A percentile compares a stretch with the other conserved stretches of the same genome.
These are phyloP conservation scores for Plagodis pulveraria DNA, from an alignment of 2,888 invertebrate genomes.

Conservation along the genomic window DNA sequence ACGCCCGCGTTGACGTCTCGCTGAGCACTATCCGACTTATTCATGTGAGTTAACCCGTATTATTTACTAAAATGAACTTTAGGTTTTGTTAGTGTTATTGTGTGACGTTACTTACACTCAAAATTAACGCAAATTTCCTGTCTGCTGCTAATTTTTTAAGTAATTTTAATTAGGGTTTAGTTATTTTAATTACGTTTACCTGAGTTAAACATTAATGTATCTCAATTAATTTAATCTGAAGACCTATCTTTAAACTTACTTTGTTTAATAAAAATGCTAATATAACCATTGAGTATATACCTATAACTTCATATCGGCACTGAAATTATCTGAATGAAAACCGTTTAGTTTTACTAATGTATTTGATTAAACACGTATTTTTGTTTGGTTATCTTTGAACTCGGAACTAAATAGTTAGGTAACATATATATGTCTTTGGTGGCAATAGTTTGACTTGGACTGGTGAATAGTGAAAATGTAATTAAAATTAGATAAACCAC, in stretches of 20 bases:
- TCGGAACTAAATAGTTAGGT: too few species aligned
- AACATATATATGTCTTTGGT: too few species aligned
- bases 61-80: too few species aligned
- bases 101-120: constrained; percentile 8
- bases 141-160: constrained; percentile 2
- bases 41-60: too few species aligned
- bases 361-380: too few species aligned
- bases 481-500: too few species aligned
- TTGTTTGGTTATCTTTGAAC: too few species aligned
- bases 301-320: neutral
- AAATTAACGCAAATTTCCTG: neutral
- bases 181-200: constrained; percentile 3
- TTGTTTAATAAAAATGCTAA: neutral
- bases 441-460: too few species aligned
- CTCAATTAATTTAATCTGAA: constrained; percentile 12
- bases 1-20: too few species aligned
- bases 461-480: too few species aligned
- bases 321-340: neutral
- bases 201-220: constrained; percentile 11
- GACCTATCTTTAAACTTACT: constrained; percentile 6
- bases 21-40: too few species aligned
- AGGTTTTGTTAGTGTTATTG: constrained; percentile 13
- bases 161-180: constrained; percentile 6
- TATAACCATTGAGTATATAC: neutral
- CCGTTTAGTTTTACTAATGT: too few species aligned